Percentiles rank a stretch among this genome's conserved stretches.
Evolutionary conservation across 2,888 invertebrate genomes (phyloP).

Genomic region (Periphyllus acericola): DNA sequence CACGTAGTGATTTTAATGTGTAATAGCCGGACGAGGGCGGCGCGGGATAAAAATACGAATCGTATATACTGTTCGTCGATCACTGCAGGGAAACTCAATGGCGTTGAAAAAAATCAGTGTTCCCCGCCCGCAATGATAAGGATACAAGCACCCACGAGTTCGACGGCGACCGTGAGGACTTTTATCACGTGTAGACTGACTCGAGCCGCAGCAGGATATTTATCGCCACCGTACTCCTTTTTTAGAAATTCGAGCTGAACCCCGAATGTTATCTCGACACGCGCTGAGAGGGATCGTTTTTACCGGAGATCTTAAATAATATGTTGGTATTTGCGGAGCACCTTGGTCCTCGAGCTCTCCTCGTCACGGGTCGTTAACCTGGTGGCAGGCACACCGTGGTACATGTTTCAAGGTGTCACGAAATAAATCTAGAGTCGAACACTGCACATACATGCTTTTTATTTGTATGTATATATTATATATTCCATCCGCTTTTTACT

Average conservation of each 20-base stretch:
- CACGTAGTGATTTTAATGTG: too few species aligned
- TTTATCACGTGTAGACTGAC: too few species aligned
- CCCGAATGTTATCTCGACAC: too few species aligned
- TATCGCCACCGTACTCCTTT: neutral
- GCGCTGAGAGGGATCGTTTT: neutral
- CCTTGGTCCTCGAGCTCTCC: neutral
- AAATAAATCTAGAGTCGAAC: slow-evolving; percentile 21
- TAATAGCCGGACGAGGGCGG: too few species aligned
- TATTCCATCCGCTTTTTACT: too few species aligned
- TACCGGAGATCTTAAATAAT: too few species aligned
- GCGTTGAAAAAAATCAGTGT: neutral
- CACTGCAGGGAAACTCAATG: neutral
- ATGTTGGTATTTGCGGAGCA: neutral
- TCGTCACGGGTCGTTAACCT: neutral
- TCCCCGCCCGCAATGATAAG: neutral
- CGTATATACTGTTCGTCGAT: neutral
- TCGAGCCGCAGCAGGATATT: neutral
- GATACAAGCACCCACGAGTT: neutral
- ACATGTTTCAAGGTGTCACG: slow-evolving; percentile 4
- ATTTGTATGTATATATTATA: too few species aligned
- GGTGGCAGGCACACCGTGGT: neutral
- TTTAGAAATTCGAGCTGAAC: neutral
- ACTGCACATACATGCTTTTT: too few species aligned
- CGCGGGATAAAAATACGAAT: too few species aligned
- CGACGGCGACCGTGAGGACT: neutral